Conservation (phyloP, 2,113 vertebrate species). For the Rhinopomastus cyanomelas region DNA sequence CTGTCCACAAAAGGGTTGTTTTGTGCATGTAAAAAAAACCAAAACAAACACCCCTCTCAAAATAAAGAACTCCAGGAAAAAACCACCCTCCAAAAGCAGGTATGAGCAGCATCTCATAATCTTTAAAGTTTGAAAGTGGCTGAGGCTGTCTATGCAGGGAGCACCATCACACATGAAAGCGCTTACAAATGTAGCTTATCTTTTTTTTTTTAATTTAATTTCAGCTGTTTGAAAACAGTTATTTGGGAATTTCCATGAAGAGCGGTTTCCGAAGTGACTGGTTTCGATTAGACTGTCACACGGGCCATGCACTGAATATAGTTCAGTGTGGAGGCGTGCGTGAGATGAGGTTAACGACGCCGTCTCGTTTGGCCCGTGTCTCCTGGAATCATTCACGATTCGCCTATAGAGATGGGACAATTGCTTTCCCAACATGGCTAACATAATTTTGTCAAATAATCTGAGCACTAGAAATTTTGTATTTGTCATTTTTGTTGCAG, state of each 20-base stretch:
- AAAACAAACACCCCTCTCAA: neutral
- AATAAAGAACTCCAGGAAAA: neutral
- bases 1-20: neutral
- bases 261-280: neutral
- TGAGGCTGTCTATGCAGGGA: neutral
- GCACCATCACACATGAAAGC: neutral
- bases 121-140: constrained; percentile 34
- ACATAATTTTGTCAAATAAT: neutral
- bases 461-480: neutral
- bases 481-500: neutral
- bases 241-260: neutral
- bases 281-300: neutral
- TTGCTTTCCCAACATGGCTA: constrained; percentile 19
- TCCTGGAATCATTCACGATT: neutral
- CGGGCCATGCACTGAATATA: neutral
- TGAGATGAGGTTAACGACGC: neutral
- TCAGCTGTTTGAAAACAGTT: neutral
- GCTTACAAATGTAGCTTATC: neutral
- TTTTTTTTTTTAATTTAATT: neutral
- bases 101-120: neutral
- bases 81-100: neutral
- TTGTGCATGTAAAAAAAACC: neutral
- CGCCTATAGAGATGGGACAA: neutral
- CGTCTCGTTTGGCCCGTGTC: neutral
- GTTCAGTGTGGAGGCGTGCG: neutral